Evolutionary conservation across 30 jellyfish, hydroid and myxozoan genomes (phyloP).

Genomic region (Hydractinia symbiolongicarpus): DNA sequence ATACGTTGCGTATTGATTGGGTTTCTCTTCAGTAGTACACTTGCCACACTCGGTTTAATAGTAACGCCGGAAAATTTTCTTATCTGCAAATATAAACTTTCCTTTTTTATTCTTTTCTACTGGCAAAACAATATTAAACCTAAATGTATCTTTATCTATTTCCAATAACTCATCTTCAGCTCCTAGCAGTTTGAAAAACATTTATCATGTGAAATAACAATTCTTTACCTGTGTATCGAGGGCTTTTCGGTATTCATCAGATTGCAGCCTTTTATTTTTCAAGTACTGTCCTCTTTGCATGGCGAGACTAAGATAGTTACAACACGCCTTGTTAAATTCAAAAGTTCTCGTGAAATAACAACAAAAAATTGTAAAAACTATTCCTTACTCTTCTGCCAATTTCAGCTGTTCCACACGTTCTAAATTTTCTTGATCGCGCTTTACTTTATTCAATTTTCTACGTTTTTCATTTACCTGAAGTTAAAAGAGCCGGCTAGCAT

Average conservation of each 20-base stretch:
- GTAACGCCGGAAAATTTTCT: too few species aligned
- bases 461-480: conserved; percentile 46
- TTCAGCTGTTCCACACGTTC: conserved; percentile 87
- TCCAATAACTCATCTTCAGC: too few species aligned
- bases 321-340: not conserved
- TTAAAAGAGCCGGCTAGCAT: not conserved
- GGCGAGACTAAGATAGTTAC: conserved; percentile 49
- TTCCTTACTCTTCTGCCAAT: conserved; percentile 87
- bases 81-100: too few species aligned
- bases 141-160: too few species aligned
- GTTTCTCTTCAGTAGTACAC: too few species aligned
- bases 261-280: conserved; percentile 53
- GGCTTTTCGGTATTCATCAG: conserved; percentile 86
- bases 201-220: not conserved
- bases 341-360: not conserved
- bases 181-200: too few species aligned
- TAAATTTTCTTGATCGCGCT: conserved; percentile 46
- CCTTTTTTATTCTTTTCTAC: too few species aligned
- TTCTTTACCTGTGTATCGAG: conserved; percentile 85
- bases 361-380: not conserved
- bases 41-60: too few species aligned
- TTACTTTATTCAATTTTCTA: conserved; percentile 11
- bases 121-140: too few species aligned
- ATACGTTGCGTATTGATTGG: too few species aligned
- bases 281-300: conserved; percentile 72